phyloP scores from a whole-genome alignment of 2,797 vertebrate species.

The Galagoides demidoff region DNA sequence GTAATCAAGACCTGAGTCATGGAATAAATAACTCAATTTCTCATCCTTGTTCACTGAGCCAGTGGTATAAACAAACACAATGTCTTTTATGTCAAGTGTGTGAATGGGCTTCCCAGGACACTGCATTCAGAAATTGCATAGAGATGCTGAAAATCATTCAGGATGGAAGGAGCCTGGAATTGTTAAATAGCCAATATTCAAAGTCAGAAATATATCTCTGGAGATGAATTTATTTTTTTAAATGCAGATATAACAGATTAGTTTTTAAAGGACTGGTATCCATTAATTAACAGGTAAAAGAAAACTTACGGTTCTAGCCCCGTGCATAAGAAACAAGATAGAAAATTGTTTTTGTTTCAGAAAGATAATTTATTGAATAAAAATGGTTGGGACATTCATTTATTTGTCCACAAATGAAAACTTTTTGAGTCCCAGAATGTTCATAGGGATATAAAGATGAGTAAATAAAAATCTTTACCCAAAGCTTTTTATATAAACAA shows the following conservation, averaged over 20 bases:
- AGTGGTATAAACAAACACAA: slow-evolving; percentile 79
- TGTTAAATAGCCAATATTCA: neutral
- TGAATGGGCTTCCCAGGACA: neutral
- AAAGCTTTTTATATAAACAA: neutral
- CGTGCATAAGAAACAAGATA: neutral
- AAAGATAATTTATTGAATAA: neutral
- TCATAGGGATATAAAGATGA: neutral
- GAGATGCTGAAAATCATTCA: slow-evolving; percentile 24
- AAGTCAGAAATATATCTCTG: neutral
- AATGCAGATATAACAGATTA: neutral
- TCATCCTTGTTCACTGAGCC: slow-evolving; percentile 74
- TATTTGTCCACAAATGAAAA: neutral
- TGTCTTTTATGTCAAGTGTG: slow-evolving; percentile 68
- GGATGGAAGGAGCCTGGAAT: neutral
- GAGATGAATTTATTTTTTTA: neutral
- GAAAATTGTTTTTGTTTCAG: fast-evolving
- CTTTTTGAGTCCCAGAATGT: neutral
- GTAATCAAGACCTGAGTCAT: slow-evolving; percentile 82
- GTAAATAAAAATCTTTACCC: neutral
- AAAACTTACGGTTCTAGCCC: neutral
- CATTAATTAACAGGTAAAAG: neutral
- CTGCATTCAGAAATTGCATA: slow-evolving; percentile 43
- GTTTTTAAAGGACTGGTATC: neutral
- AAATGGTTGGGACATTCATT: neutral
- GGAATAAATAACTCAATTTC: slow-evolving; percentile 84